These are phyloP conservation scores for Numenius phaeopus DNA, from an alignment of 2,797 vertebrate species.

Conservation along the genomic window DNA sequence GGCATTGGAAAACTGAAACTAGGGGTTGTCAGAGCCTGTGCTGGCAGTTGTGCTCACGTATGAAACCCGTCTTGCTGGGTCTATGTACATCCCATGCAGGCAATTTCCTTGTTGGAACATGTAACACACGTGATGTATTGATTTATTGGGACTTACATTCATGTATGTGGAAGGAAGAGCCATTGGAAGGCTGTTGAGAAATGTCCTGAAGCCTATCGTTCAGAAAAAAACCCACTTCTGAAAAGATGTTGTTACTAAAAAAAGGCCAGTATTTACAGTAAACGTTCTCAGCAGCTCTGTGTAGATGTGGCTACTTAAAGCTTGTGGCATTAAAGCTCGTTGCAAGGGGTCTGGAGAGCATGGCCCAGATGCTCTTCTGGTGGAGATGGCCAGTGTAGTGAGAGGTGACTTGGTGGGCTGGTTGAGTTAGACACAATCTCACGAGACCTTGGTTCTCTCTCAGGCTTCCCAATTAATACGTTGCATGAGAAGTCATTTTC, in stretches of 20 bases:
- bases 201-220: neutral
- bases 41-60: neutral
- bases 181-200: neutral
- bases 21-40: neutral
- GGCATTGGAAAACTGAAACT: neutral
- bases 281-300: neutral
- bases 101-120: neutral
- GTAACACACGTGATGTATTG: accelerated
- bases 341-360: neutral
- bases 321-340: neutral
- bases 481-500: neutral
- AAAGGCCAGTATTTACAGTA: neutral
- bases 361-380: accelerated
- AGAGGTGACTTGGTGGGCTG: neutral
- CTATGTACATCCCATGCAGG: accelerated
- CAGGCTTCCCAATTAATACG: accelerated
- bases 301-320: neutral
- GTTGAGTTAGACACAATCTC: accelerated
- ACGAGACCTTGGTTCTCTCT: neutral
- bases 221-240: neutral
- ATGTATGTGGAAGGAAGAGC: accelerated
- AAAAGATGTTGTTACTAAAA: neutral
- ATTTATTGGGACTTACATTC: neutral
- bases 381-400: neutral
- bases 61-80: neutral